Evolutionary conservation across 2,113 vertebrate species (phyloP).

Genomic region (Trematomus loennbergii): DNA sequence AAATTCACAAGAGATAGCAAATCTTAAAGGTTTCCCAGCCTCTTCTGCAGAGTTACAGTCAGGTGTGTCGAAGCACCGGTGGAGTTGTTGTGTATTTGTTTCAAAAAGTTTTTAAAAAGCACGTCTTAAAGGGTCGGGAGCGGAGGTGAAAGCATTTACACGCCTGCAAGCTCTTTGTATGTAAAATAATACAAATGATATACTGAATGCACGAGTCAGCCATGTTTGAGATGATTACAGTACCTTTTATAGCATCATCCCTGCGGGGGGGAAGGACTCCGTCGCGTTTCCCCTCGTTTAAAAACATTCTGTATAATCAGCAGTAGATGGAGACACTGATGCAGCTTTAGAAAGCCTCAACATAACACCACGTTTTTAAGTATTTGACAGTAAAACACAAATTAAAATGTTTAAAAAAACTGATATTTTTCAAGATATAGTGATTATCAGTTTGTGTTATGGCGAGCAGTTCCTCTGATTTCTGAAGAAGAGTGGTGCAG

Average conservation of each 20-base stretch:
- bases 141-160: neutral
- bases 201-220: conserved; percentile 32
- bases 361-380: conserved; percentile 18
- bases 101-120: conserved; percentile 5
- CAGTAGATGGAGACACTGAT: conserved; percentile 56
- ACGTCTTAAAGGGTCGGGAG: conserved; percentile 58
- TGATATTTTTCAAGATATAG: conserved; percentile 6
- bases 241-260: conserved; percentile 28
- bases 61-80: conserved; percentile 71
- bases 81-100: conserved; percentile 25
- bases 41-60: conserved; percentile 47
- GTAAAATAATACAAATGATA: conserved; percentile 18
- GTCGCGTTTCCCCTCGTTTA: conserved; percentile 36
- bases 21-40: conserved; percentile 50
- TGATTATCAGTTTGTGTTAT: neutral
- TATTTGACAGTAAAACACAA: conserved; percentile 46
- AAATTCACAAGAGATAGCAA: conserved; percentile 33
- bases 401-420: conserved; percentile 36
- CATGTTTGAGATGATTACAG: conserved; percentile 60
- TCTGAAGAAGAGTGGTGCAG: no score
- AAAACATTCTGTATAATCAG: conserved; percentile 33
- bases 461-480: no score
- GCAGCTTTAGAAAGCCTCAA: conserved; percentile 4
- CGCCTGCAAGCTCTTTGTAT: conserved; percentile 24
- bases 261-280: conserved; percentile 41